These are phyloP conservation scores for Orcinus orca DNA, from an alignment of 2,113 vertebrate genomes.

Conservation along the genomic window DNA sequence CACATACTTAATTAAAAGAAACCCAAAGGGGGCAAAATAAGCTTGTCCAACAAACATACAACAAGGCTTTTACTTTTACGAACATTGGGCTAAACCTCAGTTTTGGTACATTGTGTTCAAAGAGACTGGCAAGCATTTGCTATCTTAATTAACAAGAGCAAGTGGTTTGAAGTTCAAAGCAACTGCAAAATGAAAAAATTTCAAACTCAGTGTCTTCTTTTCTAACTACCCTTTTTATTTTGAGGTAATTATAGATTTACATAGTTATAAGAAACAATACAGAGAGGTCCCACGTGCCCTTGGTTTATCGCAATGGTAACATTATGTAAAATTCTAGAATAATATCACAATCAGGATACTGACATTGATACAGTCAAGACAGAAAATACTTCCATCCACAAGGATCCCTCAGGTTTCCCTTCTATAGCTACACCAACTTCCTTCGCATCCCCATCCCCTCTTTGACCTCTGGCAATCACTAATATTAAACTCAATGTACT, in stretches of 20 bases:
- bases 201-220: conserved; percentile 3
- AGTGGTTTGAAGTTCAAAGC: conserved; percentile 1
- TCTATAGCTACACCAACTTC: background rate
- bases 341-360: background rate
- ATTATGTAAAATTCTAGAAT: background rate
- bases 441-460: background rate
- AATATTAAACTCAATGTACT: background rate
- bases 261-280: conserved; percentile 2
- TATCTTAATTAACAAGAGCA: conserved; percentile 27
- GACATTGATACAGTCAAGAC: background rate
- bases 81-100: background rate
- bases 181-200: conserved; percentile 37
- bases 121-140: background rate
- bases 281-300: background rate
- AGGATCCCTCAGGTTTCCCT: background rate
- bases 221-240: background rate
- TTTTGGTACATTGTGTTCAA: background rate
- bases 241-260: background rate
- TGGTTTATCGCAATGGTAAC: background rate
- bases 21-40: conserved; percentile 41
- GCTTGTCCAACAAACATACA: background rate
- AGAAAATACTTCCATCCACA: background rate
- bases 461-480: background rate
- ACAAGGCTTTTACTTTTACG: conserved; percentile 7
- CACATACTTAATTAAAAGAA: conserved; percentile 45